phyloP scores from a whole-genome alignment of 2,113 vertebrate genomes.

The Equus quagga region DNA sequence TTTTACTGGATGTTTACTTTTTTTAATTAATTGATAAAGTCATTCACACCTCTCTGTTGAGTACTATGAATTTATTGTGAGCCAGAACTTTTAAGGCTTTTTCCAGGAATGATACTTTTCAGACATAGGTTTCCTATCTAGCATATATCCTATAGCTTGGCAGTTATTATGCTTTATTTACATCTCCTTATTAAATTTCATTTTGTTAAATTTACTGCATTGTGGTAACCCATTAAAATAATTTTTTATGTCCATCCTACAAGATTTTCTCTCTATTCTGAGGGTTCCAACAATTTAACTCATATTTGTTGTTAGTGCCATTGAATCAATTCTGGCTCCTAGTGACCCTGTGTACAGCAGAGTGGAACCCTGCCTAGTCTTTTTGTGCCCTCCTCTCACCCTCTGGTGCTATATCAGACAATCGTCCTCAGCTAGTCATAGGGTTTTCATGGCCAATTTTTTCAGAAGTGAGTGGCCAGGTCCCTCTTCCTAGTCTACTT shows the following conservation, averaged over 20 bases:
- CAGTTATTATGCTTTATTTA: background rate
- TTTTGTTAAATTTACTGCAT: background rate
- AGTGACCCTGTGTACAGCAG: no score
- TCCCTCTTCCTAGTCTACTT: no score
- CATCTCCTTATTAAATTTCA: background rate
- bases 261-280: background rate
- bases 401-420: no score
- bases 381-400: no score
- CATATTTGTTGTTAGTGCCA: background rate
- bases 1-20: background rate
- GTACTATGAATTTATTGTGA: background rate
- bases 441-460: no score
- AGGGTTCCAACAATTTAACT: background rate
- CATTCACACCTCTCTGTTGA: background rate
- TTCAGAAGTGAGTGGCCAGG: no score
- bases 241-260: background rate
- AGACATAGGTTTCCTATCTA: background rate
- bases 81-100: background rate
- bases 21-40: background rate
- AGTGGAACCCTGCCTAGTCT: no score
- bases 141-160: no score
- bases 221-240: background rate
- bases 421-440: no score
- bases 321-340: no score
- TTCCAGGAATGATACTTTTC: background rate